phyloP scores from a whole-genome alignment of 2,113 vertebrate genomes.

The Azemiops feae region DNA sequence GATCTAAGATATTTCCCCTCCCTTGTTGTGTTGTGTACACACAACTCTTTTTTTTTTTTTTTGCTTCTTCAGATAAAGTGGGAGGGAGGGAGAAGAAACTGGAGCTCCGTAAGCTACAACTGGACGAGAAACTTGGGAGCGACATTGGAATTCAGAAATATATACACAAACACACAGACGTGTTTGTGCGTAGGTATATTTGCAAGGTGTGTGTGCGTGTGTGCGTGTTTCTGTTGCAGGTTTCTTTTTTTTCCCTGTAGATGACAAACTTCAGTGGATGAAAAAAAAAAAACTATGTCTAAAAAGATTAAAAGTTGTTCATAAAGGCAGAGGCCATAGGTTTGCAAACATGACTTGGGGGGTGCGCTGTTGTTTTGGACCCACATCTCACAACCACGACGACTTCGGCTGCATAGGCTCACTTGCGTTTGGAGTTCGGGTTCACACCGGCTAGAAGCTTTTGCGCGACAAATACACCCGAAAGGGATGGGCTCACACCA shows the following conservation, averaged over 20 bases:
- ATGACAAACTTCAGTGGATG: conserved; percentile 77
- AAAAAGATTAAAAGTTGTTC: conserved; percentile 67
- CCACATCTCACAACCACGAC: background rate
- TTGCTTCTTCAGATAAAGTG: background rate
- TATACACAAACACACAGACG: conserved; percentile 21
- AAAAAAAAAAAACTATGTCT: conserved; percentile 73
- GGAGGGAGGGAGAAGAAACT: conserved; percentile 24
- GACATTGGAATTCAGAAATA: conserved; percentile 74
- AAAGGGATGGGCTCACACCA: no score
- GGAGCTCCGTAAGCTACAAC: conserved; percentile 56
- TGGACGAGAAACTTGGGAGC: conserved; percentile 66
- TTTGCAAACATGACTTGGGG: conserved; percentile 70
- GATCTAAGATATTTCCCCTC: background rate
- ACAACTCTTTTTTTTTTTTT: background rate
- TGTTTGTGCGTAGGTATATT: background rate
- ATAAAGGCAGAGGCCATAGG: conserved; percentile 75
- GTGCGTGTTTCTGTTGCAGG: conserved; percentile 79
- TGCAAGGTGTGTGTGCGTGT: conserved; percentile 27
- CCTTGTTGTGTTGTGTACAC: background rate
- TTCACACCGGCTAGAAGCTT: rapidly evolving
- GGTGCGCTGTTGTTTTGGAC: conserved; percentile 57
- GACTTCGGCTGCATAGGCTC: background rate
- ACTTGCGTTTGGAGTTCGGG: background rate
- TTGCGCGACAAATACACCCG: no score
- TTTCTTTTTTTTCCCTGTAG: conserved; percentile 62